phyloP scores from a whole-genome alignment of 2,113 vertebrate species.

The Ia io region DNA sequence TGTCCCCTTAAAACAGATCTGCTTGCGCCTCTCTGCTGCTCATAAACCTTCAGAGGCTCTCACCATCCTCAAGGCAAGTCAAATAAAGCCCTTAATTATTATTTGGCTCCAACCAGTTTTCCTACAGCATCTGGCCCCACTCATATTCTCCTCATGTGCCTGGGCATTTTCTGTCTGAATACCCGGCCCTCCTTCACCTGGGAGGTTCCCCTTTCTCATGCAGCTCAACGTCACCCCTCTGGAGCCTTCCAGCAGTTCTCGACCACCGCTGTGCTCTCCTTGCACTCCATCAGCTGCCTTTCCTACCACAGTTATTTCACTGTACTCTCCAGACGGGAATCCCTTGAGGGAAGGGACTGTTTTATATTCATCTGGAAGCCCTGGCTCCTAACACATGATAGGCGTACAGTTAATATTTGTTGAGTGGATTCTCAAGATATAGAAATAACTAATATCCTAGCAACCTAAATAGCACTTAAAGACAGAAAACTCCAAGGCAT shows the following conservation, averaged over 20 bases:
- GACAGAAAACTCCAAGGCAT: not conserved
- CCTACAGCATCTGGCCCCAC: not conserved
- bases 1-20: not conserved
- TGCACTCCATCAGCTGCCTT: not conserved
- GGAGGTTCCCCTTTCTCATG: not conserved
- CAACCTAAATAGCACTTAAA: not conserved
- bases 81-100: not conserved
- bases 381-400: not conserved
- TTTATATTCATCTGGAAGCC: not conserved
- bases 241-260: not conserved
- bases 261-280: fast-evolving
- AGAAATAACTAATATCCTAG: not conserved
- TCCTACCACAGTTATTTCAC: not conserved
- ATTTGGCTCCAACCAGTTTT: not conserved
- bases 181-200: not conserved
- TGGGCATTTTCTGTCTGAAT: not conserved
- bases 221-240: not conserved
- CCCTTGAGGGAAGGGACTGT: not conserved
- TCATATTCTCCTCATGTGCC: fast-evolving
- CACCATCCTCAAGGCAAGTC: not conserved
- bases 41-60: not conserved
- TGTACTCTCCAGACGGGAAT: not conserved
- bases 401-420: not conserved
- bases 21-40: not conserved
- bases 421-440: not conserved